Conservation (phyloP, 2,888 invertebrate genomes). For the Nasonia oneida region DNA sequence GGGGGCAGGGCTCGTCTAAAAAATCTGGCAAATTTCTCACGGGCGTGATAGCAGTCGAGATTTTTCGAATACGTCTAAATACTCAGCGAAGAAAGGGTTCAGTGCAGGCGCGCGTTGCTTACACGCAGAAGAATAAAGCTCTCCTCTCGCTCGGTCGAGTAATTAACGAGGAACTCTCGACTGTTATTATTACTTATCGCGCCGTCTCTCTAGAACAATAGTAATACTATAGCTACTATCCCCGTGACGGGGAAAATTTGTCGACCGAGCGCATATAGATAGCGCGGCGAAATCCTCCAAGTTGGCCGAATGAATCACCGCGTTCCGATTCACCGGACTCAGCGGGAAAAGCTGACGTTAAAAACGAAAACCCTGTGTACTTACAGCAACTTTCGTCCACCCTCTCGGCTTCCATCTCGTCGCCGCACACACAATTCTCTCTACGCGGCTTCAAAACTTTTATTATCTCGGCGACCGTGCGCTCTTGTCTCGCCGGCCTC, state of each 20-base stretch:
- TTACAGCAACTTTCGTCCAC: constrained; percentile 38
- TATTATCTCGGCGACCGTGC: constrained; percentile 39
- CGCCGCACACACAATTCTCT: not conserved
- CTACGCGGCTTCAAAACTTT: constrained; percentile 50
- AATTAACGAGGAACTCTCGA: constrained; percentile 32
- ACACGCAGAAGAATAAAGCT: not conserved
- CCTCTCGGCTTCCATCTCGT: not conserved
- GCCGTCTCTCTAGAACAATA: not conserved
- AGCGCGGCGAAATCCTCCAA: constrained; percentile 31
- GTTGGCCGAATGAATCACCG: constrained; percentile 60
- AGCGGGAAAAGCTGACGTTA: constrained; percentile 59
- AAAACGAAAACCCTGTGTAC: constrained; percentile 61
- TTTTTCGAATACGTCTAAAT: not conserved
- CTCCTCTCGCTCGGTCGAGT: not conserved
- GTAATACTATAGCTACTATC: not conserved
- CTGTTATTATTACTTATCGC: constrained; percentile 15
- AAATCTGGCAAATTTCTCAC: constrained; percentile 56
- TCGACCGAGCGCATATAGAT: not conserved
- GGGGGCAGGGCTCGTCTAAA: constrained; percentile 20
- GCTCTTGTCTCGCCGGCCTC: not conserved
- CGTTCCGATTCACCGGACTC: constrained; percentile 59
- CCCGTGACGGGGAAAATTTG: constrained; percentile 28
- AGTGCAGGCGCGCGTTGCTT: not conserved
- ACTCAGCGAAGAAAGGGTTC: not conserved
- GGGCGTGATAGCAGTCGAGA: not conserved